Evolutionary conservation across 2,888 invertebrate genomes (phyloP).

Genomic region (Brenthis daphne): DNA sequence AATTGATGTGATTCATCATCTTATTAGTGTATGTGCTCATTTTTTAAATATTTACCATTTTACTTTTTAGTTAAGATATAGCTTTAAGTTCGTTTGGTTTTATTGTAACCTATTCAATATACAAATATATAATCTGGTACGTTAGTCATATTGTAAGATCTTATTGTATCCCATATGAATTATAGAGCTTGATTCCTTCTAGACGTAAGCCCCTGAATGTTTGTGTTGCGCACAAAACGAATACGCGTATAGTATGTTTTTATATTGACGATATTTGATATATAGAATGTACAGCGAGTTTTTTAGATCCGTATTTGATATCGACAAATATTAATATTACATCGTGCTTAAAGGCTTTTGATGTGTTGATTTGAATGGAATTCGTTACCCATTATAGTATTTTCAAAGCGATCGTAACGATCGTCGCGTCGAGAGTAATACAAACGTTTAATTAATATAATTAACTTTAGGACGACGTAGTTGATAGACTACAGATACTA

Average conservation of each 20-base stretch:
- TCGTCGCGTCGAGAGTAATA: constrained; percentile 39
- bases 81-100: constrained; percentile 67
- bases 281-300: constrained; percentile 53
- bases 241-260: constrained; percentile 29
- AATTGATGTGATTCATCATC: constrained; percentile 71
- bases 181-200: constrained; percentile 59
- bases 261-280: constrained; percentile 50
- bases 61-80: constrained; percentile 69
- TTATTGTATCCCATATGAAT: constrained; percentile 47
- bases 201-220: constrained; percentile 51
- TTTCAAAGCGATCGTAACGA: constrained; percentile 46
- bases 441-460: constrained; percentile 57
- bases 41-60: constrained; percentile 77
- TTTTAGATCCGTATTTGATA: constrained; percentile 48
- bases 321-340: constrained; percentile 35
- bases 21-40: constrained; percentile 78
- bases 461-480: constrained; percentile 47
- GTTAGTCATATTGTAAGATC: constrained; percentile 48
- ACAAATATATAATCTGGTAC: constrained; percentile 60
- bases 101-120: constrained; percentile 54
- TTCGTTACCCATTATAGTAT: constrained; percentile 63
- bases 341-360: constrained; percentile 62
- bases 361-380: constrained; percentile 59
- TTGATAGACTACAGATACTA: constrained; percentile 42
- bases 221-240: constrained; percentile 69